These are phyloP conservation scores for Monopterus albus DNA, from an alignment of 2,113 vertebrate species.

Conservation along the genomic window DNA sequence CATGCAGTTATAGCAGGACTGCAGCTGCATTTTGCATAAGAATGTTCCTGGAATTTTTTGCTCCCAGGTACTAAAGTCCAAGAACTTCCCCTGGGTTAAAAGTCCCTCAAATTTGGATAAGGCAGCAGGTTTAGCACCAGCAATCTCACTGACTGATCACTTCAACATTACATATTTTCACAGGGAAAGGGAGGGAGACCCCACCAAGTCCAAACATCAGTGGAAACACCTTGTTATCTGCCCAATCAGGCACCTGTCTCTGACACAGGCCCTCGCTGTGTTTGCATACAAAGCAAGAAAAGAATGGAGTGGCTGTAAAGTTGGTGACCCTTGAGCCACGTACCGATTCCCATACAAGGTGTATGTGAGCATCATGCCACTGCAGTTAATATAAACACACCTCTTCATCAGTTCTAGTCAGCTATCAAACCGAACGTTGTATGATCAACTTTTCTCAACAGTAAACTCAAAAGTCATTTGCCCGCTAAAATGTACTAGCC, in stretches of 20 bases:
- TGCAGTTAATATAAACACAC: slow-evolving; percentile 24
- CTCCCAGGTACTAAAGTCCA: too few relatives aligned
- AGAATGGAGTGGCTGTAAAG: slow-evolving; percentile 68
- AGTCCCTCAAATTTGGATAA: too few relatives aligned
- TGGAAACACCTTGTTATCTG: slow-evolving; percentile 47
- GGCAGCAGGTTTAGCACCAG: neutral
- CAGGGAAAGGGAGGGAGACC: neutral
- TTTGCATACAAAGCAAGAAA: slow-evolving; percentile 76
- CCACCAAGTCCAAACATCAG: neutral
- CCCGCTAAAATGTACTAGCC: neutral
- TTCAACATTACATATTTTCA: neutral
- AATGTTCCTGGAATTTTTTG: too few relatives aligned
- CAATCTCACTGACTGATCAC: neutral
- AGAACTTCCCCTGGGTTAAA: too few relatives aligned
- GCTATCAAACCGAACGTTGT: slow-evolving; percentile 28
- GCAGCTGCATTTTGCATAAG: too few relatives aligned
- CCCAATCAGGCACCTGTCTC: slow-evolving; percentile 61
- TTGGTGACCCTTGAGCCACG: slow-evolving; percentile 72
- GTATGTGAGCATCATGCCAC: slow-evolving; percentile 24
- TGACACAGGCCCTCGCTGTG: slow-evolving; percentile 56
- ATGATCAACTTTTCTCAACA: neutral
- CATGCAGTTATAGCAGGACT: too few relatives aligned
- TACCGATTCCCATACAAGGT: slow-evolving; percentile 43
- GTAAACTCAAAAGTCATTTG: slow-evolving; percentile 3
- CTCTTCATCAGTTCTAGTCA: slow-evolving; percentile 21